Evolutionary conservation across 2,797 vertebrate genomes (phyloP).

Genomic region (Pseudopleuronectes americanus): DNA sequence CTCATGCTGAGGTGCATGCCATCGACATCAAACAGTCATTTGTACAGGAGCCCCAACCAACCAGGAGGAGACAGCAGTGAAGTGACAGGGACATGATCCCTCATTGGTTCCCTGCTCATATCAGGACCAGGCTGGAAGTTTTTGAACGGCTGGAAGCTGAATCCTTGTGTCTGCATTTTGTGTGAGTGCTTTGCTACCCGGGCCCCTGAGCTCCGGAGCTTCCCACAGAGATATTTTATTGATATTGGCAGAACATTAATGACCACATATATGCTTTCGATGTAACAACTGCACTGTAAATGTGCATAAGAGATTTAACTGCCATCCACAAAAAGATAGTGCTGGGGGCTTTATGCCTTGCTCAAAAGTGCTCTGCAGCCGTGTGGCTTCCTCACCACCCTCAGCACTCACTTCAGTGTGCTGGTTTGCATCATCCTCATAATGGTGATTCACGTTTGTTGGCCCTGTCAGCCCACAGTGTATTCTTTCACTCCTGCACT

Average conservation of each 20-base stretch:
- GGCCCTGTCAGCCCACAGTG: slow-evolving; percentile 38
- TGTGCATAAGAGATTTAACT: slow-evolving; percentile 2
- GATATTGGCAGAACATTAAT: slow-evolving; percentile 13
- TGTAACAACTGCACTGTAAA: neutral
- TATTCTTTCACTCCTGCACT: slow-evolving; percentile 7
- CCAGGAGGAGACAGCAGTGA: slow-evolving; percentile 16
- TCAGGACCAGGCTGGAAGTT: slow-evolving; percentile 2
- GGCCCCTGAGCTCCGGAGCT: neutral
- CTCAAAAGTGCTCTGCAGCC: slow-evolving; percentile 11
- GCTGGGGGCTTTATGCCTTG: slow-evolving; percentile 14
- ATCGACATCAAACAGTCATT: neutral
- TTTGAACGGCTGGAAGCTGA: slow-evolving; percentile 22
- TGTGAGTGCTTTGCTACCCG: slow-evolving; percentile 7
- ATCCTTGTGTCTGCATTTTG: neutral
- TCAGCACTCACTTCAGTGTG: slow-evolving; percentile 10
- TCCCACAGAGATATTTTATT: slow-evolving; percentile 8
- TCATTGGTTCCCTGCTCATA: slow-evolving; percentile 15
- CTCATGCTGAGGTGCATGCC: slow-evolving; percentile 27
- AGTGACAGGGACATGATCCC: slow-evolving; percentile 22
- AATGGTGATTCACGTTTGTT: slow-evolving; percentile 50
- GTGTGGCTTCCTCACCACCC: slow-evolving; percentile 11
- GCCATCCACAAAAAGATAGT: slow-evolving; percentile 8
- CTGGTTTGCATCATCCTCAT: slow-evolving; percentile 49
- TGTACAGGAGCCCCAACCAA: slow-evolving; percentile 10
- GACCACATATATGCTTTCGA: neutral